Evolutionary conservation across 53 echinoderm and acorn worm species (phyloP), one percentile per base, ranked within the genome.

Genomic region (Mesocentrotus franciscanus): DNA sequence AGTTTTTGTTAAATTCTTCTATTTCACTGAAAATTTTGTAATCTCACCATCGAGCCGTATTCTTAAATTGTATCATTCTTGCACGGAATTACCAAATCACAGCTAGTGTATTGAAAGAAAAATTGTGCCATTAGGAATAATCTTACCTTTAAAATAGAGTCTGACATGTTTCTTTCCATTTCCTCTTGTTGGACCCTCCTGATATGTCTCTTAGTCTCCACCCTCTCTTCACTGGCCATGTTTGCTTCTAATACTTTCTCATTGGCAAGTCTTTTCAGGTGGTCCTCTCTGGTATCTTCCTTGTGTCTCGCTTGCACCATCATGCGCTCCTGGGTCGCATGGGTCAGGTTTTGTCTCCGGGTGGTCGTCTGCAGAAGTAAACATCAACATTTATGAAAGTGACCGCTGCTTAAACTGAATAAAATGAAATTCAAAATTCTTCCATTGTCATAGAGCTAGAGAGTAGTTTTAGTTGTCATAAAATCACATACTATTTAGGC

Each of bases 151-250:
- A 84, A 34, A 4, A 96, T 96, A 49, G 97, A 91, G 30, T 99
- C 98, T 75, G 97, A 93, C 89, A 96, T 97, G 36, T 96, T 90
- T n/a, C 91, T 95, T 89, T 99, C 99, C 61, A 94, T 78, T 30
- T 96, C 94, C 71, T 99, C 96, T 84, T 96, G 96, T 95, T 99
- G 99, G 30, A 98, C 89, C n/a, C 96, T 91, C 27, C 98, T 95
- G 60, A 99, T 97, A 89, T 96, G 92, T 60, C 99, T 91, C 66
- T 98, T 98, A 78, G 95, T 97, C 92, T 99, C 99, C 68, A 99
- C 99, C 42, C 98, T 90, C 75, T 99, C 99, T 26, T 99, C 99
- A 70, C 99, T 99, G 85, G 96, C 97, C 99, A 99, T 99, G 96
- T 99, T 99, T 39, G 99, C 99, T 90, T 97, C 98, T 89, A 99